Percentiles rank a stretch among this genome's conserved stretches.
phyloP scores from a whole-genome alignment of 1,140 invertebrate species.

The Conopomorpha cramerella region DNA sequence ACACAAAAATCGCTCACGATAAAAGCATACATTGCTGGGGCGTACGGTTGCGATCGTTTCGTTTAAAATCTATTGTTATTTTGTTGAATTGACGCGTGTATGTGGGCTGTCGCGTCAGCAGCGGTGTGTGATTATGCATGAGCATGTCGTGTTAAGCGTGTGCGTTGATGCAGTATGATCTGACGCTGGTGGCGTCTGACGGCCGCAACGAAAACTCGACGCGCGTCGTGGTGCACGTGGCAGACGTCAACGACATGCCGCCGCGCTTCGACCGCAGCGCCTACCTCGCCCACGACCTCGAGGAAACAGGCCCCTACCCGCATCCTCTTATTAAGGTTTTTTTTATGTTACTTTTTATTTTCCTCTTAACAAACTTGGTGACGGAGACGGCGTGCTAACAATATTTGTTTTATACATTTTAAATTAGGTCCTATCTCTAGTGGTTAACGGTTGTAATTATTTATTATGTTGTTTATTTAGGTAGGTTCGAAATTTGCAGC shows the following conservation, averaged over 20 bases:
- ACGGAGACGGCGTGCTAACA: no score
- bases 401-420: no score
- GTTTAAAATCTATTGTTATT: not conserved
- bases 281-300: slow-evolving; percentile 64
- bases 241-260: slow-evolving; percentile 82
- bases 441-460: no score
- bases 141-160: slow-evolving; percentile 32
- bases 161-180: slow-evolving; percentile 72
- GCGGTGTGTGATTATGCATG: slow-evolving; percentile 23
- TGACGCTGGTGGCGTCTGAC: slow-evolving; percentile 85
- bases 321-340: slow-evolving; percentile 54
- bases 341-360: slow-evolving; percentile 26
- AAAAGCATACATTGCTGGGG: no score
- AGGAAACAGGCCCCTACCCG: slow-evolving; percentile 53
- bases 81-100: not conserved
- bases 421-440: no score
- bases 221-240: slow-evolving; percentile 74
- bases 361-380: no score
- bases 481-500: no score
- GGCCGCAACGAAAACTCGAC: slow-evolving; percentile 84
- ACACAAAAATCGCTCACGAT: no score
- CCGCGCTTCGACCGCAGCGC: slow-evolving; percentile 73
- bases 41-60: no score
- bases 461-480: no score
- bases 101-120: not conserved